Base-by-base conservation (phyloP, 2,113 vertebrate genomes). In the Ploceus nigricollis region DNA sequence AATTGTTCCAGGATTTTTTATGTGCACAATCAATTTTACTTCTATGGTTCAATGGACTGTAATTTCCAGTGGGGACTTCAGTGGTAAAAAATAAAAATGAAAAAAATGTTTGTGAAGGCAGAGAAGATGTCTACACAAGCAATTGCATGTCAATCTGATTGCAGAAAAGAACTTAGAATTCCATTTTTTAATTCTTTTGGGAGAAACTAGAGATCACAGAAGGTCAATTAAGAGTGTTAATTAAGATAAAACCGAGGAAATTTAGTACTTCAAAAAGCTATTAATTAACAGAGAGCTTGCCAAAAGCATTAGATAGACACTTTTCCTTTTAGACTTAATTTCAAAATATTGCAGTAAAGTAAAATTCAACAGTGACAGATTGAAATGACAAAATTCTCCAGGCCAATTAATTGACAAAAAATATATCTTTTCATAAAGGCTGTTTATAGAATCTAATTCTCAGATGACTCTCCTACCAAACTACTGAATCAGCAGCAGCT, bases 161-260 rank as follows among this genome's bases (percentile, higher is more conserved):
- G 57, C 28, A 82, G 78, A 87, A 81, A 82, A 78, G 22, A 89
- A 91, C 71, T 87, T 42, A 77, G 42, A 79, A 60, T 21, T 31
- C 63, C 76, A 21, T 64, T 89, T 93, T 81, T 89, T 44, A 72
- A 71, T 89, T 75, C 54, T 63, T 87, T 73, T 56, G 48, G 57
- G 37, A 93, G 31, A 91, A 96, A 93, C 53, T 70, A 79, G 66
- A 69, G 76, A 95, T 86, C 44, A 68, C 19, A 69, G 73, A 90
- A 95, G 95, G 92, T 96, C 96, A 93, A 87, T 90, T 94, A 87
- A 78, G 61, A 79, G 44, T 64, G 39, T 87, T 95, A 94, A 96
- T 97, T 94, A 96, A 94, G 76, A 91, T 72, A 54, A 95, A 96
- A 84, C 27, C 0, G 0, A 68, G 92, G 94, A 92, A 73, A 79